Evolutionary conservation across 2,888 invertebrate species (phyloP).

Genomic region (Dynastes grantii): DNA sequence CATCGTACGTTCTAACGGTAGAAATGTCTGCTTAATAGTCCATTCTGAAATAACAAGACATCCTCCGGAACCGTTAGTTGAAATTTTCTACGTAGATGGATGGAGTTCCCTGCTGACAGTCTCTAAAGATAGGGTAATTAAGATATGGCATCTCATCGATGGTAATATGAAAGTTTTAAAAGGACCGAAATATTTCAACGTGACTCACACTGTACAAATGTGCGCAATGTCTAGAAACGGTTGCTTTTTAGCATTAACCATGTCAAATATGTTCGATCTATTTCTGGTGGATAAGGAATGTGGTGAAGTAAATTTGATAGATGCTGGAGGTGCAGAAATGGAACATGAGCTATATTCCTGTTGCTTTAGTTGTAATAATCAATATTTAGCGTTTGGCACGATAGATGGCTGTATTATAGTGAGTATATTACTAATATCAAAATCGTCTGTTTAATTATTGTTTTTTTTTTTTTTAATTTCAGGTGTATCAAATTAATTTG

Average conservation of each 20-base stretch:
- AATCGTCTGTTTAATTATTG: neutral
- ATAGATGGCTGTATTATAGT: slow-evolving; percentile 78
- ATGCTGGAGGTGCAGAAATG: slow-evolving; percentile 50
- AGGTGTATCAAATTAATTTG: slow-evolving; percentile 67
- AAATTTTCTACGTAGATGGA: slow-evolving; percentile 54
- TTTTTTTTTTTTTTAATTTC: slow-evolving; percentile 53
- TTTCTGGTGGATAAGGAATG: slow-evolving; percentile 41
- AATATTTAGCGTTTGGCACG: slow-evolving; percentile 77
- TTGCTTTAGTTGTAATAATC: slow-evolving; percentile 72
- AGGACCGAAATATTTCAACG: slow-evolving; percentile 53
- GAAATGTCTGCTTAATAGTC: slow-evolving; percentile 36
- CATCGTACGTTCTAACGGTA: slow-evolving; percentile 24
- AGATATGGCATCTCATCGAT: slow-evolving; percentile 55
- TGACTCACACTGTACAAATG: slow-evolving; percentile 54
- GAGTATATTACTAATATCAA: slow-evolving; percentile 60
- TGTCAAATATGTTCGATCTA: slow-evolving; percentile 58
- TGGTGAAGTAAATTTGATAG: slow-evolving; percentile 20
- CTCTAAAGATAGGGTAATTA: slow-evolving; percentile 55
- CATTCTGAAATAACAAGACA: slow-evolving; percentile 33
- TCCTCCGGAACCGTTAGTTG: slow-evolving; percentile 52
- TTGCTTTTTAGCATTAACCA: slow-evolving; percentile 57
- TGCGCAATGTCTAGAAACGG: slow-evolving; percentile 55
- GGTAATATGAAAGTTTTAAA: slow-evolving; percentile 49
- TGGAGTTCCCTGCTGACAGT: slow-evolving; percentile 52
- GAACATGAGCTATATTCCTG: slow-evolving; percentile 58